Evolutionary conservation across 2,797 vertebrate genomes (phyloP).

Genomic region (Darevskia nairensis): DNA sequence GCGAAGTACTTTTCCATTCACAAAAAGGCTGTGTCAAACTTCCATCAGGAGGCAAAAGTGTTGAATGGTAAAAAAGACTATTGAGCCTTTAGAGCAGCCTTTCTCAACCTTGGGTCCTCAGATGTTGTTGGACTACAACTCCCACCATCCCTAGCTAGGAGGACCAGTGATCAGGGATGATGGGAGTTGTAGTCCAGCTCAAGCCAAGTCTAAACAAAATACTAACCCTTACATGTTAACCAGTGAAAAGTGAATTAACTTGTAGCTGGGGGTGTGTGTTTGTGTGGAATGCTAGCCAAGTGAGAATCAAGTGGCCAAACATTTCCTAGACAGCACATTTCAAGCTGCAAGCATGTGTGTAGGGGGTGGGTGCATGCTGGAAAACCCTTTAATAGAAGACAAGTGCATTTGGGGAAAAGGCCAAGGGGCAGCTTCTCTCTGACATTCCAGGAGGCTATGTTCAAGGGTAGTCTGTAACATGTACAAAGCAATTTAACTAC

Average conservation of each 20-base stretch:
- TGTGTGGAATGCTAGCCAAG: no score
- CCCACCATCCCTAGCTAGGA: no score
- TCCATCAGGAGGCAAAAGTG: not conserved
- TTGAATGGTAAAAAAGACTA: no score
- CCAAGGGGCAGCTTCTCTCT: no score
- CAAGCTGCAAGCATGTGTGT: not conserved
- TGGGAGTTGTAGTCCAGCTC: no score
- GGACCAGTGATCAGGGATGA: no score
- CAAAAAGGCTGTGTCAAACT: not conserved
- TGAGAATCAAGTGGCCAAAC: not conserved
- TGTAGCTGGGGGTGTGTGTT: no score
- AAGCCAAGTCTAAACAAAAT: not conserved
- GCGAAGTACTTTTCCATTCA: conserved; percentile 15
- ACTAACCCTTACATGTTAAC: not conserved
- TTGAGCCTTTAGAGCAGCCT: not conserved
- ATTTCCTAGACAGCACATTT: not conserved
- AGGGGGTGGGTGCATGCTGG: not conserved
- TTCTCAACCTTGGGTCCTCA: not conserved
- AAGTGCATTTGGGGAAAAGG: not conserved
- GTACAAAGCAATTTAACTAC: no score
- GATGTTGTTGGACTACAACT: no score
- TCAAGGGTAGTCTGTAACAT: no score
- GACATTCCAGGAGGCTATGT: no score
- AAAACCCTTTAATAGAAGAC: not conserved
- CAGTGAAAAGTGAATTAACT: not conserved